These are phyloP conservation scores for Thymelicus acteon DNA, from an alignment of 2,888 invertebrate genomes.

Conservation along the genomic window DNA sequence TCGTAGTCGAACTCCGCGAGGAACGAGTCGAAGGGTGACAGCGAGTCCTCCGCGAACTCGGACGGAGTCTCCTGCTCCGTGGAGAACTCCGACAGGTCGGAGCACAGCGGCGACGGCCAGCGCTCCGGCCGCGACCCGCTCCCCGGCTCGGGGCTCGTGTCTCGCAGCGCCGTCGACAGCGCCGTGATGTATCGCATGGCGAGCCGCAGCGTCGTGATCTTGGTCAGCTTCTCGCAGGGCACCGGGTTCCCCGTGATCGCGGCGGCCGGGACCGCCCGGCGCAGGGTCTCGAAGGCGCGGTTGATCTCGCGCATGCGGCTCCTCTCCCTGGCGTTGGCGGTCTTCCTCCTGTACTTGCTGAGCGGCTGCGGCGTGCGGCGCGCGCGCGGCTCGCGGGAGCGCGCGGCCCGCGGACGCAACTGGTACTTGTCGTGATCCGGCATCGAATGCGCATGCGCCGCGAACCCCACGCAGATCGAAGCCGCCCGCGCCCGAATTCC, in stretches of 20 bases:
- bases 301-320: slow-evolving; percentile 96
- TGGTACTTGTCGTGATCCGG: slow-evolving; percentile 84
- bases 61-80: slow-evolving; percentile 79
- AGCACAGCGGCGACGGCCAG: slow-evolving; percentile 78
- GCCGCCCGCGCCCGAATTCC: slow-evolving; percentile 66
- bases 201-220: slow-evolving; percentile 93
- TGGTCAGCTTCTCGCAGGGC: slow-evolving; percentile 92
- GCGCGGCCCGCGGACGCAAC: slow-evolving; percentile 81
- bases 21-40: slow-evolving; percentile 85
- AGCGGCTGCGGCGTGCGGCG: slow-evolving; percentile 89
- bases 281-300: slow-evolving; percentile 92
- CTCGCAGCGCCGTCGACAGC: slow-evolving; percentile 87
- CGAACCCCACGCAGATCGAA: slow-evolving; percentile 48
- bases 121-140: slow-evolving; percentile 61
- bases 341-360: slow-evolving; percentile 95
- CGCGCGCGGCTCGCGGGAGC: slow-evolving; percentile 78
- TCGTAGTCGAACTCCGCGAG: slow-evolving; percentile 81
- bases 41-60: slow-evolving; percentile 80
- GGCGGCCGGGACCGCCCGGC: slow-evolving; percentile 89
- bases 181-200: slow-evolving; percentile 95
- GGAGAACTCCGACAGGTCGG: slow-evolving; percentile 83
- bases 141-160: slow-evolving; percentile 62
- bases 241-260: slow-evolving; percentile 79
- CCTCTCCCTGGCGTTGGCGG: slow-evolving; percentile 94
- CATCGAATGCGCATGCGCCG: slow-evolving; percentile 74